Conservation (phyloP, 2,888 invertebrate genomes). For the Uloborus plumipes region DNA sequence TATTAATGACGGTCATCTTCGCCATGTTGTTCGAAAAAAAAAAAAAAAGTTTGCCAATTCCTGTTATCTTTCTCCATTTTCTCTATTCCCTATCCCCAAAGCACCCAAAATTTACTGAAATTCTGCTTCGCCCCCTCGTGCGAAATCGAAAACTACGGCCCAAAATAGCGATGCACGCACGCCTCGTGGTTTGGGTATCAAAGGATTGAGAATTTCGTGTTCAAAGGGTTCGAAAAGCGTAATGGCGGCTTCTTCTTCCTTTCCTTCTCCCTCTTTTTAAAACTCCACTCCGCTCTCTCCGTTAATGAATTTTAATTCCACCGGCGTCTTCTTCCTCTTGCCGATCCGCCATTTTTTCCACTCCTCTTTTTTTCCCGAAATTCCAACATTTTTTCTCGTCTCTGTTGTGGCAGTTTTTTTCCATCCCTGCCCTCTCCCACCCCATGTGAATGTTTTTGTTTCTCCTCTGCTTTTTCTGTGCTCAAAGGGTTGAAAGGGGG, state of each 20-base stretch:
- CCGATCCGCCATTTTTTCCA: constrained; percentile 52
- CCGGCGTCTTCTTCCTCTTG: constrained; percentile 54
- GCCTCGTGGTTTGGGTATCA: constrained; percentile 41
- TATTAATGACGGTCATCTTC: neutral
- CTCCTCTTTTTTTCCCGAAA: constrained; percentile 8
- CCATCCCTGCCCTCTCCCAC: neutral
- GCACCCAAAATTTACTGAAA: too few relatives aligned
- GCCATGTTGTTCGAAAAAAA: neutral
- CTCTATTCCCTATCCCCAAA: too few relatives aligned
- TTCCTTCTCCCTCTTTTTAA: constrained; percentile 43
- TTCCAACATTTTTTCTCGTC: neutral
- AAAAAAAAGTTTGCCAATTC: neutral
- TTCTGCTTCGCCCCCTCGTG: too few relatives aligned
- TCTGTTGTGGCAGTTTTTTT: neutral
- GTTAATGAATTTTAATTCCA: constrained; percentile 64
- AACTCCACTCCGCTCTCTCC: constrained; percentile 24
- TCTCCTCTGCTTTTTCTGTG: constrained; percentile 50
- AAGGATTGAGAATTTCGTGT: constrained; percentile 50
- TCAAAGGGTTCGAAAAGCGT: constrained; percentile 61
- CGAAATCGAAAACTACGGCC: neutral
- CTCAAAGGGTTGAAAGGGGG: constrained; percentile 52
- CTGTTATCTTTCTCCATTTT: too few relatives aligned
- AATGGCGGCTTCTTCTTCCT: constrained; percentile 55
- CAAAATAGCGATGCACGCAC: constrained; percentile 7
- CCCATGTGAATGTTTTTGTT: constrained; percentile 23